Base-by-base conservation (phyloP, 2,888 invertebrate species). In the Electrophaes corylata region DNA sequence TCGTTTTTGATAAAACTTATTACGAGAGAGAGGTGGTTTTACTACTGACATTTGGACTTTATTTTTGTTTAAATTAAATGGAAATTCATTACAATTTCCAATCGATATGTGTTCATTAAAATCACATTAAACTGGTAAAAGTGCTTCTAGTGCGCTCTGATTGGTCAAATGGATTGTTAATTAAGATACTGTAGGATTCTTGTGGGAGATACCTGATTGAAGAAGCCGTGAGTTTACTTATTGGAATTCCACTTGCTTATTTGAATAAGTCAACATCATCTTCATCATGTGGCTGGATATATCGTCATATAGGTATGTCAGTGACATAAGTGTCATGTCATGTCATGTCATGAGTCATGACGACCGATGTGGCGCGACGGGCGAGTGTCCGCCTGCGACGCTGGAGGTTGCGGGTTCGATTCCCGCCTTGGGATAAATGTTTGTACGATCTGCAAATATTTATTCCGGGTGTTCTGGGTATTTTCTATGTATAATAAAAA, bases 31-130 rank as follows among this genome's bases (percentile, higher is more conserved):
- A 70, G 65, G 70, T 65, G 61, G 68, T 64, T 60, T 4, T 41
- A 55, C 70, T 55, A 60, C 64, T 70, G 70, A 58, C 70, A 64
- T 70, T 70, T 68, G 54, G 41, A 58, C 39, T 35, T 47, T 23
- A 31, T 57, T 55, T 60, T 57, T 46, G 45, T 55, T 40, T 12
- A 49, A 53, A 49, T 54, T 49, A 44, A 53, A 58, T 53, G 58
- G 53, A 49, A 45, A 63, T 63, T 58, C 56, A 63, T 62, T 50
- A 55, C 49, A 41, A 41, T 60, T 62, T 49, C 53, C 60, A 47
- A 66, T 63, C 58, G 53, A 62, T 64, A 11, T 57, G 33, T 60
- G 33, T 60, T 56, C 56, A 60, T 65, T 59, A 62, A 56, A 55
- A 39, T 33, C 40, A 52, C 50, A 61, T 61, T 62, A 37, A 41